Evolutionary conservation across 1,140 invertebrate species (phyloP).

Genomic region (Diabrotica undecimpunctata): DNA sequence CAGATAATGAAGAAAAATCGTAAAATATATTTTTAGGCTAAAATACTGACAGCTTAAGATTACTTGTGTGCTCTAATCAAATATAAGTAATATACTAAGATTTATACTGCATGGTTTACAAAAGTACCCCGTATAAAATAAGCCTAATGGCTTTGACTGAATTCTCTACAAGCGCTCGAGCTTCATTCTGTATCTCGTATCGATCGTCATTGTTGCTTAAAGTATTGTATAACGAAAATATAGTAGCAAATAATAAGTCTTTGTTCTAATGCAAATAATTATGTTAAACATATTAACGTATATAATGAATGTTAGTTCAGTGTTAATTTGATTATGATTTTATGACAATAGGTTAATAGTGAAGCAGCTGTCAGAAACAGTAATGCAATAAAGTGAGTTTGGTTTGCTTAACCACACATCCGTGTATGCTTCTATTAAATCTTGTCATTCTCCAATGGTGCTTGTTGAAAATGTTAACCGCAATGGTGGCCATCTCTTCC

Average conservation of each 20-base stretch:
- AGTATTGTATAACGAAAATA: not conserved
- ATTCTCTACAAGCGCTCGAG: too few relatives aligned
- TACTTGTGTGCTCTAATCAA: too few relatives aligned
- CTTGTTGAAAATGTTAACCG: not conserved
- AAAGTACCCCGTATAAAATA: too few relatives aligned
- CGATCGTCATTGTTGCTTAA: not conserved
- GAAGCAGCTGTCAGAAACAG: slow-evolving; percentile 38
- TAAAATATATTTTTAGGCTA: too few relatives aligned
- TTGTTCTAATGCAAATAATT: slow-evolving; percentile 32
- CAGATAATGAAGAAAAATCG: too few relatives aligned
- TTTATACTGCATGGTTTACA: too few relatives aligned
- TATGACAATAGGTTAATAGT: slow-evolving; percentile 37
- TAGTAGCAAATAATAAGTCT: slow-evolving; percentile 25
- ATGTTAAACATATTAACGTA: slow-evolving; percentile 29
- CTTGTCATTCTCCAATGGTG: slow-evolving; percentile 25
- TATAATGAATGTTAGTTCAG: slow-evolving; percentile 28
- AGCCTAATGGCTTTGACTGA: too few relatives aligned
- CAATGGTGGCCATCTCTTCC: not conserved
- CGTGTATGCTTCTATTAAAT: slow-evolving; percentile 27
- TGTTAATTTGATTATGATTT: slow-evolving; percentile 35
- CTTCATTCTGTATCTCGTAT: too few relatives aligned
- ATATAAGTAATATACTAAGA: too few relatives aligned
- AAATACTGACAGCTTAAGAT: too few relatives aligned
- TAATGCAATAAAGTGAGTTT: slow-evolving; percentile 35
- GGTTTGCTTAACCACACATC: slow-evolving; percentile 24